phyloP scores from a whole-genome alignment of 2,797 vertebrate genomes.

The Periparus ater region DNA sequence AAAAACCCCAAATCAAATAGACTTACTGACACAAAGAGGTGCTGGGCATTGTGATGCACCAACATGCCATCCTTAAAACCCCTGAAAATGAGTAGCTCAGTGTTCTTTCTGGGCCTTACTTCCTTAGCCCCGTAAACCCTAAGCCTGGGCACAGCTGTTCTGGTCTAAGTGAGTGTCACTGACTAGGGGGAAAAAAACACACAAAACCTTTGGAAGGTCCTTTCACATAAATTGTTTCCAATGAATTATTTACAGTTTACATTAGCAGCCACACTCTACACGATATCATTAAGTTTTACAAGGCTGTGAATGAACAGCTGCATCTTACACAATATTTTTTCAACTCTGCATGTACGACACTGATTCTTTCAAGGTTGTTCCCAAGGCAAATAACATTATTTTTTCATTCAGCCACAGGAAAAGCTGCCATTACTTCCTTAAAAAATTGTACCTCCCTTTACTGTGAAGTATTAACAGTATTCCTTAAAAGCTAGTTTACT shows the following conservation, averaged over 20 bases:
- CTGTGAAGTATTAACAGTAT: not conserved
- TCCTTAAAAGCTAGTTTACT: not conserved
- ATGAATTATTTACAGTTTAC: constrained; percentile 68
- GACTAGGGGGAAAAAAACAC: constrained; percentile 16
- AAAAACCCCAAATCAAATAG: not conserved
- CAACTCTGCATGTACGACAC: not conserved
- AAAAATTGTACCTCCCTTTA: not conserved
- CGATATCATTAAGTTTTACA: constrained; percentile 16
- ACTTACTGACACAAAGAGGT: not conserved
- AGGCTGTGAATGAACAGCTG: constrained; percentile 58
- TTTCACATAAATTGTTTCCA: constrained; percentile 25
- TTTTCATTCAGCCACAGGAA: not conserved
- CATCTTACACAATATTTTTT: constrained; percentile 41
- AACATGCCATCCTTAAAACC: not conserved
- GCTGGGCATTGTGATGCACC: fast-evolving
- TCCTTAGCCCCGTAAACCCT: not conserved
- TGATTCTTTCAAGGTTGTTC: not conserved
- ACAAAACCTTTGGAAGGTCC: constrained; percentile 19
- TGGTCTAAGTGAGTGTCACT: not conserved
- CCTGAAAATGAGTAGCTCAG: not conserved
- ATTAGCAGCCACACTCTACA: constrained; percentile 29
- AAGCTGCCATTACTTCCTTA: not conserved
- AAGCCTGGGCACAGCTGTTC: not conserved
- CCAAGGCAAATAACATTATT: not conserved
- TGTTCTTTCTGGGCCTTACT: not conserved